Base-by-base conservation (phyloP, 2,113 vertebrate genomes). In the Misgurnus anguillicaudatus region DNA sequence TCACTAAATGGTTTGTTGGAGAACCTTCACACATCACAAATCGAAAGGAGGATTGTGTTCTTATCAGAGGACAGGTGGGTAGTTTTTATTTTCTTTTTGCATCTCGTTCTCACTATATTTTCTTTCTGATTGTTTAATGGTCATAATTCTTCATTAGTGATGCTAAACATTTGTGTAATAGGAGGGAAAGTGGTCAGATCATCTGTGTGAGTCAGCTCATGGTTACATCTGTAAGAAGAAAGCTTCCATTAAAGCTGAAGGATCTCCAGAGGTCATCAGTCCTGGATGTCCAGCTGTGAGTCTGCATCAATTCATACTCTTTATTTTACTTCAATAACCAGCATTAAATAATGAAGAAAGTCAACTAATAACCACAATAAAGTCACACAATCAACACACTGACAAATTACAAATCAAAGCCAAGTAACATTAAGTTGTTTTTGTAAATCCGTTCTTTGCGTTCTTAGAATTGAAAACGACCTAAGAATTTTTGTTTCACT, bases 151-250 rank as follows among this genome's bases (percentile, higher is more conserved):
- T 31, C 24, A 31, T 31, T 31, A 31, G 24, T 31, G 24, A 31
- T 31, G 24, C 24, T 31, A 2, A 2, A 31, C 24, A 31, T 17
- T 61, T 14, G 16, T 39, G 7, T 38, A 13, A 21, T 79, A 99
- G 98, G 91, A 95, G 72, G 98, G 94, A 10, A 93, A 87, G 80
- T 99, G 98, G 98, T 93, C 94, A 36, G 98, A 99, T 79, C 83
- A 91, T 66, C 83, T 90, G 67, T 99, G 98, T 83, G 96, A 98
- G 81, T 91, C 87, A 75, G 82, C 88, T n/a, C 89, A 88, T 69
- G 94, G 92, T 14, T 99, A 94, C 84, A 92, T 99, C 68, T 99
- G 98, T 86, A 97, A 98, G 87, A 96, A 91, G 81, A 95, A 93
- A 81, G 94, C 95, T 4, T 88, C 91, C 51, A 82, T 79, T 41